phyloP scores from a whole-genome alignment of 2,888 invertebrate genomes.

The Tetramorium bicarinatum region DNA sequence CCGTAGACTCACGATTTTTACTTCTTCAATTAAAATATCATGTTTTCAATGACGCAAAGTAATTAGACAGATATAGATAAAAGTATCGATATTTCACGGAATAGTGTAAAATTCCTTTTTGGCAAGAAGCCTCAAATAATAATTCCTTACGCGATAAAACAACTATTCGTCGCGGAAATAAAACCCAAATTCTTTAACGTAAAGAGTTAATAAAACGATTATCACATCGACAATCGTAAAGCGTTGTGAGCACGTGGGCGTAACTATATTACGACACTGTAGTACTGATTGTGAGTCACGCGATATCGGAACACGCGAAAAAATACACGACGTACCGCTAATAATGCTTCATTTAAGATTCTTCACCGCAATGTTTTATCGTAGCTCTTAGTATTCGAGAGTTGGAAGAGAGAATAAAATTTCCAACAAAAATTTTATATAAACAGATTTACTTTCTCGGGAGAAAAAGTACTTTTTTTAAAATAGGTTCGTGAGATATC shows the following conservation, averaged over 20 bases:
- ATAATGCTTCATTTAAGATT: conserved; percentile 45
- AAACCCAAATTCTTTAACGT: conserved; percentile 25
- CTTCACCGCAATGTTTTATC: neutral
- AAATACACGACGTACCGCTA: conserved; percentile 44
- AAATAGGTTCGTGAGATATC: neutral
- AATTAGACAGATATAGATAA: neutral
- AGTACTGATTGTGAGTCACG: conserved; percentile 27
- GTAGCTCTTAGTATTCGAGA: neutral
- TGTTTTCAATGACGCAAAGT: neutral
- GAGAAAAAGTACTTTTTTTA: neutral
- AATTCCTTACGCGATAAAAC: neutral
- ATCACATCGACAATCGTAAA: conserved; percentile 55
- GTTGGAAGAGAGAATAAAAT: conserved; percentile 3
- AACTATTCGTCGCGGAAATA: neutral
- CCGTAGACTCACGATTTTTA: neutral
- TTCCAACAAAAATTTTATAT: neutral
- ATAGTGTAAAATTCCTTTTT: neutral
- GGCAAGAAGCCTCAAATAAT: neutral
- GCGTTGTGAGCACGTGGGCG: conserved; percentile 60
- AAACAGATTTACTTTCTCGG: neutral
- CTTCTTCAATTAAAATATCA: neutral
- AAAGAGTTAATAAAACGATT: conserved; percentile 64
- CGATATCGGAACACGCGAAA: conserved; percentile 33
- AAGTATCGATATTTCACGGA: neutral
- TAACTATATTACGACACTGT: conserved; percentile 56